phyloP scores from a whole-genome alignment of 2,113 vertebrate genomes.

The Grammomys surdaster region DNA sequence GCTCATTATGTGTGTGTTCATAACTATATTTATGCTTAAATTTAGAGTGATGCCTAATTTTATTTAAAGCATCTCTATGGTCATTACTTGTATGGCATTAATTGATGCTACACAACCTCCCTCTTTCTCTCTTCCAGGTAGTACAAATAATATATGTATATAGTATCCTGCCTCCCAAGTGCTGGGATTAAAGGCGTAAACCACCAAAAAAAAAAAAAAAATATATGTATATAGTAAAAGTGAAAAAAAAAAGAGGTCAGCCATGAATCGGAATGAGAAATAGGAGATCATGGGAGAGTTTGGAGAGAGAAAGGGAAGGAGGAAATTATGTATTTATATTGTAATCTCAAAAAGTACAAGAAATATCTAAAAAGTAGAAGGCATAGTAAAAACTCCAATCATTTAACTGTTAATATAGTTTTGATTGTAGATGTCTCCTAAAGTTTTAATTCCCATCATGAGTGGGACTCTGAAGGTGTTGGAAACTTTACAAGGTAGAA shows the following conservation, averaged over 20 bases:
- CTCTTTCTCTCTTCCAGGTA: neutral
- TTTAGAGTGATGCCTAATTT: neutral
- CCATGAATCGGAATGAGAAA: neutral
- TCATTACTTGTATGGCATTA: neutral
- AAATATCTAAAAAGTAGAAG: neutral
- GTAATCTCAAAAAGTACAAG: neutral
- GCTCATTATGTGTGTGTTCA: neutral
- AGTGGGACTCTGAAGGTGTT: neutral
- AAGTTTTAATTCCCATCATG: neutral
- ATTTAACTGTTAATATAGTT: neutral
- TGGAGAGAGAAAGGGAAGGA: neutral
- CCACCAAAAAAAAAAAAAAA: too few species aligned
- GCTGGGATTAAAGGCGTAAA: too few species aligned
- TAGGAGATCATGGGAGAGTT: neutral
- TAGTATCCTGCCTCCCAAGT: too few species aligned
- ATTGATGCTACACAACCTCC: neutral
- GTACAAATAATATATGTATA: neutral
- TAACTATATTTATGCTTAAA: neutral
- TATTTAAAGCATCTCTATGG: neutral
- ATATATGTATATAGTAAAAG: neutral
- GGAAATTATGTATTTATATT: neutral
- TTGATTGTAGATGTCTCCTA: neutral
- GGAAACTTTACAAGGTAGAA: neutral
- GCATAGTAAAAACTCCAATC: neutral
- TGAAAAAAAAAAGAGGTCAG: neutral